Conservation (phyloP, 2,797 vertebrate species). For the Florisuga fusca region DNA sequence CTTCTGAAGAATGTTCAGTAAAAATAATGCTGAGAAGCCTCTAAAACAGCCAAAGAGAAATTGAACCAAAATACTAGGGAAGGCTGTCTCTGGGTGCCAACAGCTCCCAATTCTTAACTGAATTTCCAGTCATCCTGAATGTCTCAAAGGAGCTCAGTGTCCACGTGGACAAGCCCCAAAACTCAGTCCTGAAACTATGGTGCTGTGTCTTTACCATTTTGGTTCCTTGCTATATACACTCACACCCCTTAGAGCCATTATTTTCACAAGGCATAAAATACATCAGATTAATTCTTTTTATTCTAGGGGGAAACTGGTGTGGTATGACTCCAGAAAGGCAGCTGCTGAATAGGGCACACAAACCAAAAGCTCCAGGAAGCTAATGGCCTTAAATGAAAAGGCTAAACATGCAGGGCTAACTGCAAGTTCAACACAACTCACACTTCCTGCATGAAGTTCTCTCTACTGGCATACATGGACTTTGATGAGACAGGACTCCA, state of each 20-base stretch:
- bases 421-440: not conserved
- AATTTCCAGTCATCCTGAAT: not conserved
- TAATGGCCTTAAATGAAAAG: not conserved
- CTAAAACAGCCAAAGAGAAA: not conserved
- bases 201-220: not conserved
- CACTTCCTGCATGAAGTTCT: not conserved
- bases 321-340: not conserved
- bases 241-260: not conserved
- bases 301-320: not conserved
- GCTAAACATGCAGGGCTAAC: not conserved
- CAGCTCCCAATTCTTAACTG: not conserved
- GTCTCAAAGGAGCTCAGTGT: not conserved
- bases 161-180: not conserved
- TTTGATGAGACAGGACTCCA: not conserved
- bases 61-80: not conserved
- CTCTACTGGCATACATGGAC: not conserved
- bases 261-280: not conserved
- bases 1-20: not conserved
- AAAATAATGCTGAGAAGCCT: not conserved
- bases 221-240: not conserved
- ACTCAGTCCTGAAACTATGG: not conserved
- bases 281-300: not conserved
- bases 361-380: not conserved
- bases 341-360: not conserved
- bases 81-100: not conserved